These are phyloP conservation scores for Mugil cephalus DNA, from an alignment of 2,113 vertebrate species.

Conservation along the genomic window DNA sequence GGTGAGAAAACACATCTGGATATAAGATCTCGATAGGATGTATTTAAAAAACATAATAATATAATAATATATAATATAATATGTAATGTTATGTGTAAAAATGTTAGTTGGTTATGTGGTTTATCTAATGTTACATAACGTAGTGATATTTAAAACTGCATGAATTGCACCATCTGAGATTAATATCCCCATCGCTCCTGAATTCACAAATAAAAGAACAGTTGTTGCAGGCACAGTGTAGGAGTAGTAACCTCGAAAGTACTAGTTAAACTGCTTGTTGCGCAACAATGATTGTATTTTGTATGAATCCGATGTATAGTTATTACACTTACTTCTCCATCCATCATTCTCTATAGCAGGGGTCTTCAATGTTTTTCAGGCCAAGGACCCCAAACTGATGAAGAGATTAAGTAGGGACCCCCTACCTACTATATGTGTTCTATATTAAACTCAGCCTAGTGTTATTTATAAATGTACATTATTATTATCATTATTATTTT, in stretches of 20 bases:
- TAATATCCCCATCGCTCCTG: background rate
- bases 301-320: background rate
- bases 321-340: background rate
- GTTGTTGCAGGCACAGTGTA: background rate
- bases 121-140: background rate
- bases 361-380: too few relatives aligned
- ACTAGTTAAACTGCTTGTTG: background rate
- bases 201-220: too few relatives aligned
- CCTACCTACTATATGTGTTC: too few relatives aligned
- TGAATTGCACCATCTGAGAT: background rate
- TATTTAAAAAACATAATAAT: background rate
- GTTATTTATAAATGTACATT: too few relatives aligned
- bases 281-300: background rate
- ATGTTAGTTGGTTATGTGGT: too few relatives aligned
- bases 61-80: too few relatives aligned
- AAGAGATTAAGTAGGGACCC: too few relatives aligned
- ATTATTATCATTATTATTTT: too few relatives aligned
- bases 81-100: too few relatives aligned
- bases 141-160: background rate
- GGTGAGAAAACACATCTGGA: background rate
- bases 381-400: too few relatives aligned
- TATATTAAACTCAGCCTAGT: too few relatives aligned
- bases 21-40: background rate
- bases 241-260: background rate
- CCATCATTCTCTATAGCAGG: background rate